Percentiles rank a stretch among this genome's conserved stretches.
These are phyloP conservation scores for Lampris megalopsis DNA, from an alignment of 2,113 vertebrate species.

Conservation along the genomic window DNA sequence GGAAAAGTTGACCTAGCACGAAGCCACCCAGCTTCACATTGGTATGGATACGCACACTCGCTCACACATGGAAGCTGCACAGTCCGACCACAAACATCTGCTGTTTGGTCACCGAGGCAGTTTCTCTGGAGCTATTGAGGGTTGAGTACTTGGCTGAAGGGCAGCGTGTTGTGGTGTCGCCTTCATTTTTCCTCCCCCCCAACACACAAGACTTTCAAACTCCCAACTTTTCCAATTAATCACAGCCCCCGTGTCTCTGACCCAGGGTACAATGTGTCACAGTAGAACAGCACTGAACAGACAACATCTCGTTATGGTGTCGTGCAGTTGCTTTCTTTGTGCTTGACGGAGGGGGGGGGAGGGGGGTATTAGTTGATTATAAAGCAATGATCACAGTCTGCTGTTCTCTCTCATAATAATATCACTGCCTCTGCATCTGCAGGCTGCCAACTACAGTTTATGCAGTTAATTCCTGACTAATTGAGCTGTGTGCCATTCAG, in stretches of 20 bases:
- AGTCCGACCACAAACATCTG: too few relatives aligned
- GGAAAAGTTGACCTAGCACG: neutral
- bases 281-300: slow-evolving; percentile 10
- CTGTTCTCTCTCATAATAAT: slow-evolving; percentile 56
- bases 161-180: neutral
- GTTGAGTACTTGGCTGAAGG: neutral
- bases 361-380: slow-evolving; percentile 60
- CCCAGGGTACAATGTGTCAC: too few relatives aligned
- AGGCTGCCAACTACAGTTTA: slow-evolving; percentile 55
- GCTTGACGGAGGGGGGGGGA: slow-evolving; percentile 25
- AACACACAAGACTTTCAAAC: neutral
- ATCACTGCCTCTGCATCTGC: slow-evolving; percentile 45
- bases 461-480: slow-evolving; percentile 62
- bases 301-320: slow-evolving; percentile 28
- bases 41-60: too few relatives aligned
- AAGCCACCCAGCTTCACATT: too few relatives aligned
- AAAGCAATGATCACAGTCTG: slow-evolving; percentile 60
- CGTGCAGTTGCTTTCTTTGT: slow-evolving; percentile 14
- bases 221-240: neutral
- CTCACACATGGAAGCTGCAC: too few relatives aligned
- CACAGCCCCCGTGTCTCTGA: neutral
- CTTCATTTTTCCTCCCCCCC: neutral
- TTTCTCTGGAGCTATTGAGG: too few relatives aligned
- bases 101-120: too few relatives aligned
- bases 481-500: slow-evolving; percentile 58